Percentiles rank a stretch among this genome's conserved stretches.
phyloP scores from a whole-genome alignment of 2,888 invertebrate genomes.

The Ormyrus rosae region DNA sequence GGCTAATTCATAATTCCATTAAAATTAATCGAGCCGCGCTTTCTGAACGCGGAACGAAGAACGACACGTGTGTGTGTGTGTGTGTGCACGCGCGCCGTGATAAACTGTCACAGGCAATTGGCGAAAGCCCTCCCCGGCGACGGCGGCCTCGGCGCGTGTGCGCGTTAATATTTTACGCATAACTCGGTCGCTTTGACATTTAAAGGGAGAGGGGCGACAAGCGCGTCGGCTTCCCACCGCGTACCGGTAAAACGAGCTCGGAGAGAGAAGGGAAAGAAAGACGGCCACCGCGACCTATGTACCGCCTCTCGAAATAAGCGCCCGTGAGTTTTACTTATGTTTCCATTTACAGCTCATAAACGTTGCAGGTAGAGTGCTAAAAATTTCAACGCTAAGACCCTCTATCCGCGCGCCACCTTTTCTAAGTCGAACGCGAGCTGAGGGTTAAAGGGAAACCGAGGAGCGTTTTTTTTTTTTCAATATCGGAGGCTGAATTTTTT shows the following conservation, averaged over 20 bases:
- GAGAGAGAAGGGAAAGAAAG: too few relatives aligned
- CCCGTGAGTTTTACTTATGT: constrained; percentile 14
- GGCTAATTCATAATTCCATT: not conserved
- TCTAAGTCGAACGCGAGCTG: too few relatives aligned
- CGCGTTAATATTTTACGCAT: constrained; percentile 9
- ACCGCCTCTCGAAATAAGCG: not conserved
- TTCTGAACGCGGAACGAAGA: not conserved
- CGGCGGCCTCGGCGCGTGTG: too few relatives aligned
- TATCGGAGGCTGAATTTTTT: too few relatives aligned
- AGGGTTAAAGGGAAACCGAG: too few relatives aligned
- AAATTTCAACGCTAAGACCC: not conserved
- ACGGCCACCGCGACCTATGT: too few relatives aligned
- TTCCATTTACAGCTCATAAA: constrained; percentile 34
- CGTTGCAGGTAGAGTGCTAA: not conserved
- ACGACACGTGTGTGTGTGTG: too few relatives aligned
- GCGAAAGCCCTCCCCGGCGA: not conserved
- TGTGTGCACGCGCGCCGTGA: not conserved
- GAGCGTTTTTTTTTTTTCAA: too few relatives aligned
- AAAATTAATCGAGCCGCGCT: constrained; percentile 23
- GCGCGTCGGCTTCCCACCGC: not conserved
- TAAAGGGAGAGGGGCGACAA: not conserved
- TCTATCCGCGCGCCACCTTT: too few relatives aligned
- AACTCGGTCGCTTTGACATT: constrained; percentile 20
- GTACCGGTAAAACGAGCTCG: not conserved
- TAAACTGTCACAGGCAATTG: constrained; percentile 25